Evolutionary conservation across 2,113 vertebrate species (phyloP).

Genomic region (Trematomus loennbergii): DNA sequence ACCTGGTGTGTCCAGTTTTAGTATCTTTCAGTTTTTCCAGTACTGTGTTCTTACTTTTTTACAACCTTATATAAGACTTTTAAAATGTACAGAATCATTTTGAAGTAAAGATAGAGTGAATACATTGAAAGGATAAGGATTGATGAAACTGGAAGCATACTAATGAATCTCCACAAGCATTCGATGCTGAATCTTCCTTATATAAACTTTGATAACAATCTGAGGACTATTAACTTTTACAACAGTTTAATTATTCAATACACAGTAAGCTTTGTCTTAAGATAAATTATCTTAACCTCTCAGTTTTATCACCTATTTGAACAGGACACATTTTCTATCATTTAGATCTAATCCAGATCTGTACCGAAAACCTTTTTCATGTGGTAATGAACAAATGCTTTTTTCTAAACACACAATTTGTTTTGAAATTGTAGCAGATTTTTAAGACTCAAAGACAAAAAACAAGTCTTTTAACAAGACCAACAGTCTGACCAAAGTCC

Average conservation of each 20-base stretch:
- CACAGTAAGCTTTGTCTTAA: neutral
- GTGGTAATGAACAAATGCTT: slow-evolving; percentile 7
- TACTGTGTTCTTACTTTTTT: neutral
- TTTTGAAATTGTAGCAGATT: slow-evolving; percentile 27
- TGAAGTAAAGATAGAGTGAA: neutral
- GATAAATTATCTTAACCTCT: slow-evolving; percentile 14
- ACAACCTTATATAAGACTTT: neutral
- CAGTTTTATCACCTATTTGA: slow-evolving; percentile 14
- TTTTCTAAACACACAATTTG: neutral
- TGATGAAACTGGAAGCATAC: neutral
- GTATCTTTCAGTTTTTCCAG: slow-evolving; percentile 6
- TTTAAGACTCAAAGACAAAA: neutral
- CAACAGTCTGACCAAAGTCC: slow-evolving; percentile 19
- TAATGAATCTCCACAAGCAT: neutral
- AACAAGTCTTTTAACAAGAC: slow-evolving; percentile 19
- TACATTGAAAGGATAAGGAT: neutral
- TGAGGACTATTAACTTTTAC: slow-evolving; percentile 19
- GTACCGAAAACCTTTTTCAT: neutral
- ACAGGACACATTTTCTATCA: slow-evolving; percentile 8
- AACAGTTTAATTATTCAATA: slow-evolving; percentile 18
- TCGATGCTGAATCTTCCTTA: slow-evolving; percentile 17
- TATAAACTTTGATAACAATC: slow-evolving; percentile 35
- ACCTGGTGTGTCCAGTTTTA: neutral
- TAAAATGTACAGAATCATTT: neutral
- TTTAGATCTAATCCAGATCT: slow-evolving; percentile 3